Base-by-base conservation (phyloP, 2,888 invertebrate genomes). In the Andricus quercusramuli region DNA sequence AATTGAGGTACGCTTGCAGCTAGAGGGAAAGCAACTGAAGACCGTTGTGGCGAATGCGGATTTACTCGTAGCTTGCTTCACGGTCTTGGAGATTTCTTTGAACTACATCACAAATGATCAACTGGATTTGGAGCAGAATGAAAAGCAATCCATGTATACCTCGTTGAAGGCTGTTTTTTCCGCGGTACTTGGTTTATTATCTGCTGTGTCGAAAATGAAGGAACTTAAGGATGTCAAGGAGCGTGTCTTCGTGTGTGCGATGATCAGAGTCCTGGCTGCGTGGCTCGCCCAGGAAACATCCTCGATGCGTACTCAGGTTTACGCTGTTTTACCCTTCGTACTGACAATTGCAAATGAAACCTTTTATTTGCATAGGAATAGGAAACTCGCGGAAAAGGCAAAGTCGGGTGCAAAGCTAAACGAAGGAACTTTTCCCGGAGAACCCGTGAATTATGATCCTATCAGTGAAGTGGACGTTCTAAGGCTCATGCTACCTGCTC, bases 281-380 rank as follows among this genome's bases (percentile, higher is more conserved):
- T 98, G 98, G 98, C 93, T 98, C 88, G 97, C 97, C 0, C 97
- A 98, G 93, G 98, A 98, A 93, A 97, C 97, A 0, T 96, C 96
- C 2, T 97, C 97, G 0, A 96, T 97, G 96, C 95, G 97, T 51
- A 95, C 96, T 66, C 97, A 97, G 91, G 95, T 98, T 62, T 97
- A 96, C 90, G 95, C 96, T 80, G 93, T 98, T 32, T 93, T 98
- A 56, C 98, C 98, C 13, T 98, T 96, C 91, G 95, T 98, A 90
- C 94, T 98, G 80, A 94, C 95, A 66, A 92, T 97, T 51, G 96
- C 96, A 20, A 97, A 97, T 93, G 97, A 97, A 88, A 96, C 97
- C 0, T 97, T 97, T 93, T 95, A 96, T 89, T 96, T 96, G 1
- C 94, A 95, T 83, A 94, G 96, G 89, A 93, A 96, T 76, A 95